Evolutionary conservation across 2,797 vertebrate species (phyloP).

Genomic region (Etheostoma perlongum): DNA sequence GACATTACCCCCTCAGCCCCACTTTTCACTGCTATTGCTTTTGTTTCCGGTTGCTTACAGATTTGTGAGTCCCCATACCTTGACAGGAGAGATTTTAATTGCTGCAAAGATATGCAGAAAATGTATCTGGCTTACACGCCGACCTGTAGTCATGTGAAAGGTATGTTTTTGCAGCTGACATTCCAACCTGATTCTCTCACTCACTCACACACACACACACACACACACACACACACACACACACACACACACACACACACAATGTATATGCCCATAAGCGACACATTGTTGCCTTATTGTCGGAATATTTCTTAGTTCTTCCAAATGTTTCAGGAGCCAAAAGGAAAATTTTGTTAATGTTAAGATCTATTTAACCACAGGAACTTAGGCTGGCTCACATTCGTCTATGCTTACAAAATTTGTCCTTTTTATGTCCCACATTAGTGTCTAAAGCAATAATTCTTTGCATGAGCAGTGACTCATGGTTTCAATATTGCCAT

Average conservation of each 20-base stretch:
- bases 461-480: constrained; percentile 37
- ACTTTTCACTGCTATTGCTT: constrained; percentile 25
- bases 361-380: constrained; percentile 35
- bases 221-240: constrained; percentile 32
- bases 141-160: constrained; percentile 78
- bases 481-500: constrained; percentile 18
- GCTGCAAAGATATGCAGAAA: constrained; percentile 72
- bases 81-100: constrained; percentile 76
- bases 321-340: constrained; percentile 43
- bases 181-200: constrained; percentile 81
- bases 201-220: constrained; percentile 35
- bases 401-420: constrained; percentile 36
- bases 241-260: constrained; percentile 32
- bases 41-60: constrained; percentile 54
- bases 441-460: constrained; percentile 47
- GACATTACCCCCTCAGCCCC: constrained; percentile 2
- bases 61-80: constrained; percentile 63
- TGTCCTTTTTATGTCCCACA: constrained; percentile 36
- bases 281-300: constrained; percentile 58
- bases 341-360: constrained; percentile 42
- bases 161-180: constrained; percentile 86
- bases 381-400: constrained; percentile 15
- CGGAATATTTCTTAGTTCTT: constrained; percentile 51
- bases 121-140: constrained; percentile 72
- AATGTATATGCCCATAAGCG: constrained; percentile 49